Percentiles rank a stretch among this genome's conserved stretches.
Evolutionary conservation across 1,140 invertebrate genomes (phyloP).

Genomic region (Drosophila saltans): DNA sequence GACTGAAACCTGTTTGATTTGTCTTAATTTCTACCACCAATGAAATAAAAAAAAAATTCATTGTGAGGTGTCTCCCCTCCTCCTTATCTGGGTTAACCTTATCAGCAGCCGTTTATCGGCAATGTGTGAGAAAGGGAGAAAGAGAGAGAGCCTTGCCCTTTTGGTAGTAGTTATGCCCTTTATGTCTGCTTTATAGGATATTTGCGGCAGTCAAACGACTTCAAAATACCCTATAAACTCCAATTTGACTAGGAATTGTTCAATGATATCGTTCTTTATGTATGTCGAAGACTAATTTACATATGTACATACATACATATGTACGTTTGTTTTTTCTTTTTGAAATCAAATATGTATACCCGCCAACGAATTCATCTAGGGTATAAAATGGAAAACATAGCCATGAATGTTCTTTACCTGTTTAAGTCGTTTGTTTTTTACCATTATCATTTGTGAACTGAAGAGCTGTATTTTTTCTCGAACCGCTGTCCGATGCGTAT

Average conservation of each 20-base stretch:
- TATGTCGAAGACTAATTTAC: too few species aligned
- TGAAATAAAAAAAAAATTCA: slow-evolving; percentile 30
- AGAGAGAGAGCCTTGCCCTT: slow-evolving; percentile 33
- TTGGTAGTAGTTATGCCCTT: neutral
- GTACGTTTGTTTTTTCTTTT: too few species aligned
- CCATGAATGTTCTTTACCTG: slow-evolving; percentile 68
- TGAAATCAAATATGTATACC: neutral
- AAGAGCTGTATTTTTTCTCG: slow-evolving; percentile 20
- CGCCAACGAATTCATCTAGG: slow-evolving; percentile 21
- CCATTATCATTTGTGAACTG: slow-evolving; percentile 72
- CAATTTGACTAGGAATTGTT: too few species aligned
- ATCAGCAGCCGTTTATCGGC: slow-evolving; percentile 61
- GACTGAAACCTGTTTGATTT: slow-evolving; percentile 70
- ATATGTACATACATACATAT: too few species aligned
- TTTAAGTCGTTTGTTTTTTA: slow-evolving; percentile 54
- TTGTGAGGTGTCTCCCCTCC: slow-evolving; percentile 15
- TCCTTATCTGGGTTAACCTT: slow-evolving; percentile 23
- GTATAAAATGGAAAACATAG: slow-evolving; percentile 38
- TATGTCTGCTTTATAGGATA: neutral
- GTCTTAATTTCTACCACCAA: slow-evolving; percentile 74
- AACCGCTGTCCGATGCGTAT: slow-evolving; percentile 54
- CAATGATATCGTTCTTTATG: too few species aligned
- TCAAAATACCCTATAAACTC: neutral
- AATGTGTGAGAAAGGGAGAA: slow-evolving; percentile 11
- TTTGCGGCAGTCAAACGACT: neutral